Percentiles rank a stretch among this genome's conserved stretches.
These are phyloP conservation scores for Tachystola acroxantha DNA, from an alignment of 2,888 invertebrate genomes.

Conservation along the genomic window DNA sequence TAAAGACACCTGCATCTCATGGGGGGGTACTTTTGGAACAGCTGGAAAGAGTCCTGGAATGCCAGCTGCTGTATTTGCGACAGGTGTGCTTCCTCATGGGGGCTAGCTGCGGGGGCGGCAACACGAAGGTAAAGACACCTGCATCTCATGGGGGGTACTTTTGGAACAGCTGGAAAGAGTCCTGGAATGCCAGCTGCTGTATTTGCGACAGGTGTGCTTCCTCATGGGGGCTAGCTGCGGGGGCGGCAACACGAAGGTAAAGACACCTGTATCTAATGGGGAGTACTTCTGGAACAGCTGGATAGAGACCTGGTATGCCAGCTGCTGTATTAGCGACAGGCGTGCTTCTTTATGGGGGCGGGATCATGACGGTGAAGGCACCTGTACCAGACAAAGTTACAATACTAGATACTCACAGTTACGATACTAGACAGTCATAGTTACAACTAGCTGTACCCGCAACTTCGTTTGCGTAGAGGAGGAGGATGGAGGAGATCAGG, in stretches of 20 bases:
- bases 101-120: constrained; percentile 97
- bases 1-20: not conserved
- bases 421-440: no score
- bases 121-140: constrained; percentile 82
- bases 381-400: no score
- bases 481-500: no score
- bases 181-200: no score
- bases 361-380: constrained; percentile 70
- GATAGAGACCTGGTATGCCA: constrained; percentile 97
- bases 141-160: no score
- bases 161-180: constrained; percentile 95
- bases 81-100: constrained; percentile 98
- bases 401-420: no score
- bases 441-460: no score
- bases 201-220: no score
- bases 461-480: no score
- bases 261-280: constrained; percentile 39
- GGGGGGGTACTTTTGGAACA: constrained; percentile 88
- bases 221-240: constrained; percentile 54
- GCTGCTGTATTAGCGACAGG: constrained; percentile 91
- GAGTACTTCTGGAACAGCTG: constrained; percentile 88
- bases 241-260: constrained; percentile 80
- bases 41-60: constrained; percentile 94
- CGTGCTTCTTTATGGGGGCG: constrained; percentile 98
- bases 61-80: constrained; percentile 91